Conservation (phyloP, 2,797 vertebrate species). For the Myotis planiceps region DNA sequence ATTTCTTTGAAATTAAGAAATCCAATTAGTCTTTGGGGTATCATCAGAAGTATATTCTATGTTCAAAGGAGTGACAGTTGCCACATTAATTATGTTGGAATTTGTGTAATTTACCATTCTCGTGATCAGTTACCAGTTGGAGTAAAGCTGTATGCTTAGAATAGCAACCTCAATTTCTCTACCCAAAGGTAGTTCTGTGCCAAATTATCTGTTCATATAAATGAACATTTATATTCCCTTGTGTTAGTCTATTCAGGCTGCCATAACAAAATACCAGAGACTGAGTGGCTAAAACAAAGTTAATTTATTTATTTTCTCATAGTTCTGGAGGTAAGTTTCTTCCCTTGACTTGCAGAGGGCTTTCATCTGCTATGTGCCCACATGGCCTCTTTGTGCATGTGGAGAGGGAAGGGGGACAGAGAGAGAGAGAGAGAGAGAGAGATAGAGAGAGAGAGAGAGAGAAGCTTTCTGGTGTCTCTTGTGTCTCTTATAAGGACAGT, state of each 20-base stretch:
- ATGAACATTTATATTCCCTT: not conserved
- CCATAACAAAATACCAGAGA: not conserved
- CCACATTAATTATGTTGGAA: not conserved
- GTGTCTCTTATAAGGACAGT: not conserved
- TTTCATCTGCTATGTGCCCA: not conserved
- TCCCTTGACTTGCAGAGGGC: not conserved
- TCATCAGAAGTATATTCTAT: not conserved
- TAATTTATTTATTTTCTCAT: not conserved
- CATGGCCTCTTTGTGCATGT: not conserved
- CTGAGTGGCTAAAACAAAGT: not conserved
- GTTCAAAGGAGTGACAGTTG: not conserved
- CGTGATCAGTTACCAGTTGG: not conserved
- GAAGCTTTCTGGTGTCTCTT: not conserved
- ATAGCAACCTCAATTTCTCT: not conserved
- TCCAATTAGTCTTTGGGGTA: not conserved
- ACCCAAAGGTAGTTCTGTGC: not conserved
- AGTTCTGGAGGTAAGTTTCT: not conserved
- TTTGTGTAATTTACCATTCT: not conserved
- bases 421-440: not conserved
- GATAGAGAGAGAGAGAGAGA: not conserved
- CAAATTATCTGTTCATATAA: not conserved
- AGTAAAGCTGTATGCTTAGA: not conserved
- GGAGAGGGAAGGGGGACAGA: not conserved
- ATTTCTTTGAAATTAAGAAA: constrained; percentile 1
- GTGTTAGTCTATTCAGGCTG: not conserved